Percentiles rank a stretch among this genome's conserved stretches.
Conservation (phyloP, 2,797 vertebrate species). For the Serranus cabrilla region DNA sequence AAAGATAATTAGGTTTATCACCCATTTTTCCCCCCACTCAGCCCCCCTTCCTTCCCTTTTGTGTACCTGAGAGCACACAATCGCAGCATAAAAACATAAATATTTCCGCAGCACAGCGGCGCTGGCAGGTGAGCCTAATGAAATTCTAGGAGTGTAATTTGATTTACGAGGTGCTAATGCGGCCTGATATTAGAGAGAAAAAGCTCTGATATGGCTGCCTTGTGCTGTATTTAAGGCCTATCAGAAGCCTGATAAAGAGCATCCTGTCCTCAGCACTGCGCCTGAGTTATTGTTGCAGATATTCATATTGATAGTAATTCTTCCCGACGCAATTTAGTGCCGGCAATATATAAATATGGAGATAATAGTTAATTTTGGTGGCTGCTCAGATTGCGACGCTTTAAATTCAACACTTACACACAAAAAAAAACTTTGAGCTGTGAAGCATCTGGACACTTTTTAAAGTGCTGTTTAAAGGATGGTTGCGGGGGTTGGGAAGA, state of each 20-base stretch:
- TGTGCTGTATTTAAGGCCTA: conserved; percentile 86
- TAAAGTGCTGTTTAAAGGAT: conserved; percentile 69
- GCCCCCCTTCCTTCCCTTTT: conserved; percentile 62
- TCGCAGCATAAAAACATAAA: conserved; percentile 83
- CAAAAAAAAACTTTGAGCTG: conserved; percentile 59
- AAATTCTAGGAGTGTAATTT: conserved; percentile 87
- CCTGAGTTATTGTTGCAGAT: conserved; percentile 85
- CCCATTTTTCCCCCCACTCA: conserved; percentile 42
- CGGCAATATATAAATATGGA: conserved; percentile 85
- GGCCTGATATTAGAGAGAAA: conserved; percentile 86
- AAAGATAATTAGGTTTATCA: conserved; percentile 86
- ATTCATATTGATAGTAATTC: conserved; percentile 88
- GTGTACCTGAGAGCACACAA: conserved; percentile 82
- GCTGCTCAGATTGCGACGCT: conserved; percentile 76
- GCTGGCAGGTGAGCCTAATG: conserved; percentile 87
- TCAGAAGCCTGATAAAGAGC: conserved; percentile 86
- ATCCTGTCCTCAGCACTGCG: conserved; percentile 79
- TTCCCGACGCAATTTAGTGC: conserved; percentile 84
- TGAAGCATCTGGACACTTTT: conserved; percentile 77
- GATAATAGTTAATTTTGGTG: conserved; percentile 85
- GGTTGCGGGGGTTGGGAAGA: conserved; percentile 8
- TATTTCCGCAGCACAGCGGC: conserved; percentile 82
- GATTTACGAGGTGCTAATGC: conserved; percentile 88
- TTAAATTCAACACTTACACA: conserved; percentile 72
- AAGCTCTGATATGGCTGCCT: conserved; percentile 83